Percentiles rank a stretch among this genome's conserved stretches.
Conservation (phyloP, 2,797 vertebrate genomes). For the Cichlasoma orientale region DNA sequence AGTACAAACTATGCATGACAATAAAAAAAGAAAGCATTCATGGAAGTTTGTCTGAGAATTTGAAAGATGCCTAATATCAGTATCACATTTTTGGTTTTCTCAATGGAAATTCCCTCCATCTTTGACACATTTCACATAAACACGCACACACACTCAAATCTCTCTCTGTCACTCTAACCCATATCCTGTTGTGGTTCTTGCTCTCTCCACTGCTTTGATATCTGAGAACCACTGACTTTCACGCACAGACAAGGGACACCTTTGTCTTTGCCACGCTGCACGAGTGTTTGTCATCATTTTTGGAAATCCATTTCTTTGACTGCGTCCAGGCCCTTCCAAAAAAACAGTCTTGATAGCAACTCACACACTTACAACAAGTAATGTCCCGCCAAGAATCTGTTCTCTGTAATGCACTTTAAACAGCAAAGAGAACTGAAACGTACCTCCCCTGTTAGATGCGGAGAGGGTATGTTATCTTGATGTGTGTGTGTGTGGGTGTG, state of each 20-base stretch:
- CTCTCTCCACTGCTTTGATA: slow-evolving; percentile 64
- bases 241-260: slow-evolving; percentile 65
- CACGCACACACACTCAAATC: neutral
- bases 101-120: slow-evolving; percentile 62
- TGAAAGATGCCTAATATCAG: slow-evolving; percentile 45
- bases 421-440: slow-evolving; percentile 27
- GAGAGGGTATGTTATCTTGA: slow-evolving; percentile 11
- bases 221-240: slow-evolving; percentile 56
- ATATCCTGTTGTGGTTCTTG: slow-evolving; percentile 68
- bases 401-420: slow-evolving; percentile 36
- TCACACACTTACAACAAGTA: neutral
- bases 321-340: slow-evolving; percentile 6
- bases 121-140: slow-evolving; percentile 34
- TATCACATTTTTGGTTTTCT: slow-evolving; percentile 30
- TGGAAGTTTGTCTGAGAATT: slow-evolving; percentile 40
- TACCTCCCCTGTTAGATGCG: slow-evolving; percentile 22
- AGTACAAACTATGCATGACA: slow-evolving; percentile 8
- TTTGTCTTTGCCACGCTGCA: slow-evolving; percentile 64
- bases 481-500: slow-evolving; percentile 22
- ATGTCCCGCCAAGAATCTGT: slow-evolving; percentile 34
- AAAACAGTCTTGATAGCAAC: neutral
- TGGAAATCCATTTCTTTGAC: slow-evolving; percentile 27
- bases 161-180: slow-evolving; percentile 51
- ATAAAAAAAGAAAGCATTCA: slow-evolving; percentile 2
- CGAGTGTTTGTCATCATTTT: slow-evolving; percentile 54